These are phyloP conservation scores for Siderastrea radians DNA, from an alignment of 92 coral and sea anemone genomes.

Conservation along the genomic window DNA sequence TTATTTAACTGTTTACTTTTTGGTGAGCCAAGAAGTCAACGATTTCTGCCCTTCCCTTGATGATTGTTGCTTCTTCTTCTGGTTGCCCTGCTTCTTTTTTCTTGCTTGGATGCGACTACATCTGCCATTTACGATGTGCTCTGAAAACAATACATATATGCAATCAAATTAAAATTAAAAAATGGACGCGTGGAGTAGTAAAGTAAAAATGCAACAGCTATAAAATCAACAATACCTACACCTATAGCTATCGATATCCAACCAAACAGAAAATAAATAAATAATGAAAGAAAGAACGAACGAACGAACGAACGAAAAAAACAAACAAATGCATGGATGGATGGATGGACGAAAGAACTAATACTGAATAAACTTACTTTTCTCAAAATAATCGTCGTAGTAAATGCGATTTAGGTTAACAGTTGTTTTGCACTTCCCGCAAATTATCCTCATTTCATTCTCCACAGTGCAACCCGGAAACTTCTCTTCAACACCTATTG, in stretches of 20 bases:
- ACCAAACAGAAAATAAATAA: too few species aligned
- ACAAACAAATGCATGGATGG: too few species aligned
- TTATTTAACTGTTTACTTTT: slow-evolving; percentile 12
- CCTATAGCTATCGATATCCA: too few species aligned
- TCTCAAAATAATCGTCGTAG: slow-evolving; percentile 30
- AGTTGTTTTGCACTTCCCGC: slow-evolving; percentile 15
- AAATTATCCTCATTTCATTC: slow-evolving; percentile 9
- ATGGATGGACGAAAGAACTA: too few species aligned
- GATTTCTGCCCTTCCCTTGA: slow-evolving; percentile 20
- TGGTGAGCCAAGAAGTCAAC: slow-evolving; percentile 33
- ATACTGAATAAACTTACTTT: slow-evolving; percentile 16
- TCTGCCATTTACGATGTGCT: slow-evolving; percentile 18
- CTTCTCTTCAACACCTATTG: slow-evolving; percentile 30
- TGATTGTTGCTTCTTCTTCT: slow-evolving; percentile 10
- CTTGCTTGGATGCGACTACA: slow-evolving; percentile 22
- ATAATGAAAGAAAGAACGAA: background rate
- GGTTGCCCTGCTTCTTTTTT: slow-evolving; percentile 26
- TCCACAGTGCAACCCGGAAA: slow-evolving; percentile 10
- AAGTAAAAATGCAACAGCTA: too few species aligned
- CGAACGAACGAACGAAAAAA: too few species aligned
- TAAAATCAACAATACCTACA: too few species aligned
- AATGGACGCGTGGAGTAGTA: background rate
- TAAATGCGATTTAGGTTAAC: slow-evolving; percentile 19
- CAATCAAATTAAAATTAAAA: background rate
- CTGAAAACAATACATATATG: slow-evolving; percentile 3